Evolutionary conservation across 2,113 vertebrate genomes (phyloP).

Genomic region (Mesembrinibis cayennensis): DNA sequence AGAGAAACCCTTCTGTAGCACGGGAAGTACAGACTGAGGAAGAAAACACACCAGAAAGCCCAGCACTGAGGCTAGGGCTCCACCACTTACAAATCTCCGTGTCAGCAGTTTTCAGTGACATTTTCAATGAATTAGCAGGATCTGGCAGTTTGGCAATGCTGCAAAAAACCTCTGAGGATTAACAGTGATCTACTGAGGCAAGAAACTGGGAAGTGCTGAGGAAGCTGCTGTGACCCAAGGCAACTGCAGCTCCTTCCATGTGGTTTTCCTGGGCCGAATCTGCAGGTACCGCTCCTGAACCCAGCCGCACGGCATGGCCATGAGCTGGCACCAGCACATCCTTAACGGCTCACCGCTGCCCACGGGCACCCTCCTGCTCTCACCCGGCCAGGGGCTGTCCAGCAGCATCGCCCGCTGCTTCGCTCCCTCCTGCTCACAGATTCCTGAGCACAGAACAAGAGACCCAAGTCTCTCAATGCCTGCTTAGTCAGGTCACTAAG

Average conservation of each 20-base stretch:
- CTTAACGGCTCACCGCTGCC: neutral
- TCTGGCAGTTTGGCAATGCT: neutral
- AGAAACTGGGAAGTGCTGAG: constrained; percentile 6
- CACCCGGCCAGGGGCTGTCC: neutral
- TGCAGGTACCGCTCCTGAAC: neutral
- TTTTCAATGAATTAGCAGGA: constrained; percentile 2
- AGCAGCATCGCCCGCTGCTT: neutral
- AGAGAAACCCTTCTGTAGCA: neutral
- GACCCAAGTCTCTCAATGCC: neutral
- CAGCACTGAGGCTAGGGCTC: neutral
- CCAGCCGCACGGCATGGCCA: neutral
- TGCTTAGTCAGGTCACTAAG: neutral
- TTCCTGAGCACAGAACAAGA: neutral
- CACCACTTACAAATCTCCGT: neutral
- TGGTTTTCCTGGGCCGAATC: neutral
- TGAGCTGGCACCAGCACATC: neutral
- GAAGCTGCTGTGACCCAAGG: neutral
- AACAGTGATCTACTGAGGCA: constrained; percentile 2
- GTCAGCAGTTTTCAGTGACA: neutral
- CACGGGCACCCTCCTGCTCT: neutral
- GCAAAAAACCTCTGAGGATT: neutral
- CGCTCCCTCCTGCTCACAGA: neutral
- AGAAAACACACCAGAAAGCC: neutral
- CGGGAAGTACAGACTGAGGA: neutral
- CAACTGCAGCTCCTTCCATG: neutral